Evolutionary conservation across 2,797 vertebrate species (phyloP), one percentile per base, ranked within the genome.

Genomic region (Phoebastria nigripes): DNA sequence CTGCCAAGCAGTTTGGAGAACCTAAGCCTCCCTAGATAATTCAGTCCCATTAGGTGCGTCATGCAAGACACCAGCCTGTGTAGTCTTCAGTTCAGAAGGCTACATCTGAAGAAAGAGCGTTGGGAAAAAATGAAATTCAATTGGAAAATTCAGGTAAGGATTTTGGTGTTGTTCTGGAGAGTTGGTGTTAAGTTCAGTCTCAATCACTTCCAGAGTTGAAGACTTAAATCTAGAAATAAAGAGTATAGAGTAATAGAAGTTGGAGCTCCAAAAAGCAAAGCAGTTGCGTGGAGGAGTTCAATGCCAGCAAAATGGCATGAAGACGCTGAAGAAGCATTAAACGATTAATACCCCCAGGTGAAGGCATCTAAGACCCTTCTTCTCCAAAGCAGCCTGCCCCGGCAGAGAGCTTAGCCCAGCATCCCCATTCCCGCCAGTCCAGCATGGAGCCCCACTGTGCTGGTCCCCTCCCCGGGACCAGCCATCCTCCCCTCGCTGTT

Each of bases 281-380:
- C 8, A 76, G 14, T 41, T 80, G 10, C 0, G 0, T 61, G 66
- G n/a, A 77, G 15, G 4, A 13, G 16, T 44, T 73, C n/a, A 47
- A 11, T n/a, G 39, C 5, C 56, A 46, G 20, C 37, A 86, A 69
- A 85, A 69, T 4, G 3, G 2, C 9, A 0, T 4, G 44, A 63
- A 69, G 62, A 76, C 8, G 13, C 39, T 0, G 0, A 54, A 87
- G 66, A 85, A 72, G 26, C 15, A 51, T 67, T 42, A 35, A 84
- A 71, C 1, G 2, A 58, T 71, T 52, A 35, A 44, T 7, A 52
- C 16, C 0, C 1, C 3, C 56, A 12, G 52, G 5, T 74, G 54
- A 74, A 93, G 28, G 25, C 67, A 22, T 28, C 49, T 51, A 29
- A 82, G 67, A 78, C 9, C 26, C 59, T 79, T 58, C 52, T 71